phyloP scores from a whole-genome alignment of 2,797 vertebrate genomes.

The Lithobates sylvaticus region DNA sequence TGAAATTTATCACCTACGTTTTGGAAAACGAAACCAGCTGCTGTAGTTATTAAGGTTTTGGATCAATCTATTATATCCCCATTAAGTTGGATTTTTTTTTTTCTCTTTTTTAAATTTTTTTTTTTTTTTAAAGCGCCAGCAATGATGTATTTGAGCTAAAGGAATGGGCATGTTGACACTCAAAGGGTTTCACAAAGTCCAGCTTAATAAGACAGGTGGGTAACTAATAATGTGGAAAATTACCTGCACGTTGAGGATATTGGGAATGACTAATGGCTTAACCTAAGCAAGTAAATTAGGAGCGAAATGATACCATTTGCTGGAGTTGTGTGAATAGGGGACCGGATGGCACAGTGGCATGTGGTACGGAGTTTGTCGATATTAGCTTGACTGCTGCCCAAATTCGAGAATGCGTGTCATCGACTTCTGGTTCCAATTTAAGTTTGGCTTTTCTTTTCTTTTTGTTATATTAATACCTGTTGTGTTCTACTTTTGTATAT shows the following conservation, averaged over 20 bases:
- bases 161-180: constrained; percentile 78
- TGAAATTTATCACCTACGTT: constrained; percentile 76
- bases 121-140: constrained; percentile 74
- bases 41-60: constrained; percentile 81
- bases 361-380: constrained; percentile 73
- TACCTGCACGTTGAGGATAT: constrained; percentile 85
- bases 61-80: constrained; percentile 81
- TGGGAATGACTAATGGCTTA: constrained; percentile 86
- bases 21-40: constrained; percentile 82
- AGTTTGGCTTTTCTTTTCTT: constrained; percentile 47
- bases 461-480: constrained; percentile 3
- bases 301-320: constrained; percentile 85
- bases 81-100: constrained; percentile 78
- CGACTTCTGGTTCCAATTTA: constrained; percentile 31
- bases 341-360: constrained; percentile 78
- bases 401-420: constrained; percentile 70
- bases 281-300: constrained; percentile 82
- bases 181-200: constrained; percentile 79
- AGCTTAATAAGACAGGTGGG: constrained; percentile 85
- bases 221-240: constrained; percentile 89
- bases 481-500: neutral
- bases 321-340: constrained; percentile 74
- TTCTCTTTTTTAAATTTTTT: constrained; percentile 56
- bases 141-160: constrained; percentile 83
- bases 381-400: constrained; percentile 72